Evolutionary conservation across 2,888 invertebrate species (phyloP), one percentile per base, ranked within the genome.

Genomic region (Creontiades dilutus): DNA sequence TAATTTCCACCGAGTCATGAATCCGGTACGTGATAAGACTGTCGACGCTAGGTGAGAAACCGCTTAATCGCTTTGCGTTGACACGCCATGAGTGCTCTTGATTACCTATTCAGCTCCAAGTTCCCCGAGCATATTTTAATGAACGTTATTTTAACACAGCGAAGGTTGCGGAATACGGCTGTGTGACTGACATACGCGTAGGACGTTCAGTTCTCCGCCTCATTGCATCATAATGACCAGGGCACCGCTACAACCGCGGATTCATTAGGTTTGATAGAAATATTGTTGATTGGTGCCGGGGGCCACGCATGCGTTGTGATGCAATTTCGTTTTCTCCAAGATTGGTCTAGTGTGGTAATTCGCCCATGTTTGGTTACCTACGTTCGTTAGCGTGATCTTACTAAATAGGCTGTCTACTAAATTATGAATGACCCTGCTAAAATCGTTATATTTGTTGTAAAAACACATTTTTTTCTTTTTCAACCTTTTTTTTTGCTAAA

Each of bases 61-160:
- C 61, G n/a, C 61, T 61, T 61, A n/a, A 61, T 61, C 61, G 61
- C 61, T 61, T 37, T 19, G 61, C 19, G 61, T 19, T 61, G 61
- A 61, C 61, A 19, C 52, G 52, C 52, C 52, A 52, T 61, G 61
- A 61, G 16, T 61, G n/a, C 61, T 19, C n/a, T 19, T 19, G 61
- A 61, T 61, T 61, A 61, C 61, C 61, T n/a, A 61, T 61, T 61
- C 61, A n/a, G n/a, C 61, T 61, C n/a, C 2, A 61, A 16, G 1
- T 61, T 61, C 19, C 19, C 9, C n/a, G 61, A 16, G 61, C 61
- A 19, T 61, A 19, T 61, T 61, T 61, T 61, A 61, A 16, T 61
- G 61, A 61, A n/a, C 61, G 61, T n/a, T 16, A 52, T 52, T 52
- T 52, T 52, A 52, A 52, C 61, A 9, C 2, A 61, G 16, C n/a